phyloP scores from a whole-genome alignment of 2,113 vertebrate species.

The Hoplias malabaricus region DNA sequence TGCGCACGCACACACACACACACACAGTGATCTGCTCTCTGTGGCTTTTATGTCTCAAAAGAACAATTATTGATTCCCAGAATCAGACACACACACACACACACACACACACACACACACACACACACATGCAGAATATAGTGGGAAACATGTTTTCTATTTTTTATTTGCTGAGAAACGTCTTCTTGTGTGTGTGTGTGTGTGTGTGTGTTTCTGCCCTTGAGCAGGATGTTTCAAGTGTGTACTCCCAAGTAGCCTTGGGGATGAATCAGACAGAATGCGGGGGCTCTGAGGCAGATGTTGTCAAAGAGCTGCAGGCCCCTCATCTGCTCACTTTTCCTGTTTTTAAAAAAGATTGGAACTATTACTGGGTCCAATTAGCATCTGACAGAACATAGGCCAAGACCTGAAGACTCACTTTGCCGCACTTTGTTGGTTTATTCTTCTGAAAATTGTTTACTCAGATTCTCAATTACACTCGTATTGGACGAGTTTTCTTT shows the following conservation, averaged over 20 bases:
- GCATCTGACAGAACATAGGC: background rate
- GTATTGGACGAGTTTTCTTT: background rate
- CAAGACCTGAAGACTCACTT: constrained; percentile 2
- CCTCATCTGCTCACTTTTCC: constrained; percentile 10
- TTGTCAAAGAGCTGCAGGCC: constrained; percentile 27
- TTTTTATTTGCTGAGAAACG: constrained; percentile 8
- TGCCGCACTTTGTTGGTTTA: background rate
- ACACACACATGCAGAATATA: constrained; percentile 1
- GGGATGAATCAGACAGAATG: constrained; percentile 28
- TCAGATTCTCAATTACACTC: background rate
- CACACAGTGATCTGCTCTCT: constrained; percentile 8
- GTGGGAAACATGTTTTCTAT: constrained; percentile 4
- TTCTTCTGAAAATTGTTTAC: background rate
- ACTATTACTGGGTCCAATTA: constrained; percentile 11
- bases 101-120: constrained; percentile 3
- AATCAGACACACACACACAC: background rate
- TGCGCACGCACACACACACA: background rate
- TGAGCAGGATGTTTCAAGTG: constrained; percentile 38
- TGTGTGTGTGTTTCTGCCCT: constrained; percentile 22
- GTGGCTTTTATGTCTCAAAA: constrained; percentile 25
- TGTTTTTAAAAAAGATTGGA: constrained; percentile 1
- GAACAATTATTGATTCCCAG: constrained; percentile 23
- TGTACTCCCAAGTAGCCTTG: constrained; percentile 33
- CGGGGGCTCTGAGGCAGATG: constrained; percentile 37
- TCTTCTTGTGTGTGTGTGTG: background rate